A percentile compares a stretch with the other conserved stretches of the same genome.
Evolutionary conservation across 2,113 vertebrate genomes (phyloP).

Genomic region (Vimba vimba): DNA sequence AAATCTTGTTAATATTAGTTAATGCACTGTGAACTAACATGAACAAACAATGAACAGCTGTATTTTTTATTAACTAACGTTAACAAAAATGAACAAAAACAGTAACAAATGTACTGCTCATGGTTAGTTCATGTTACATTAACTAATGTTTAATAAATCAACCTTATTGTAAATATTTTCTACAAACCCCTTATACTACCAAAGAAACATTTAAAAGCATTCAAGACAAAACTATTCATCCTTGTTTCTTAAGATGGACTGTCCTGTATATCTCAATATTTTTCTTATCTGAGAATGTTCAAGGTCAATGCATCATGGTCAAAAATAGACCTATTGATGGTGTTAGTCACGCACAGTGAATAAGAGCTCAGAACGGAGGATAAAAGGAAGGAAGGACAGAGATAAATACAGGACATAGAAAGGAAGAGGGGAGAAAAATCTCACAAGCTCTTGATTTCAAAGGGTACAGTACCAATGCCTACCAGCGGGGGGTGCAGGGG

Average conservation of each 20-base stretch:
- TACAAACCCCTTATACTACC: not conserved
- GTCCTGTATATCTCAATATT: not conserved
- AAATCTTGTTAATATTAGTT: too few relatives aligned
- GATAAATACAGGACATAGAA: not conserved
- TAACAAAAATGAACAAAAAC: too few relatives aligned
- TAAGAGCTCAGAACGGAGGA: not conserved
- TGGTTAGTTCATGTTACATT: too few relatives aligned
- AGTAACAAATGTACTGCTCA: too few relatives aligned
- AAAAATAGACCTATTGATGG: not conserved
- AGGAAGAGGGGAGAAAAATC: not conserved
- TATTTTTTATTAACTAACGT: too few relatives aligned
- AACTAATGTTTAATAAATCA: too few relatives aligned
- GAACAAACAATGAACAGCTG: too few relatives aligned
- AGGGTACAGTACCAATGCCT: not conserved
- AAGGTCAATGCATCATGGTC: not conserved
- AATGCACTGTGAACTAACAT: too few relatives aligned
- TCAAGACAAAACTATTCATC: not conserved
- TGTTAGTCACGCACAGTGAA: not conserved
- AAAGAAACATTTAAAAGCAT: not conserved
- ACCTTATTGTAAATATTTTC: too few relatives aligned
- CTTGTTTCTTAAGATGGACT: not conserved
- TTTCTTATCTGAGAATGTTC: not conserved
- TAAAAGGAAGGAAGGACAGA: not conserved
- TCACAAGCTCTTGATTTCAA: not conserved
- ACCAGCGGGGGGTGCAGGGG: not conserved